Base-by-base conservation (phyloP, 37 sponge, comb jelly and placozoan species). In the Agelas oroides region DNA sequence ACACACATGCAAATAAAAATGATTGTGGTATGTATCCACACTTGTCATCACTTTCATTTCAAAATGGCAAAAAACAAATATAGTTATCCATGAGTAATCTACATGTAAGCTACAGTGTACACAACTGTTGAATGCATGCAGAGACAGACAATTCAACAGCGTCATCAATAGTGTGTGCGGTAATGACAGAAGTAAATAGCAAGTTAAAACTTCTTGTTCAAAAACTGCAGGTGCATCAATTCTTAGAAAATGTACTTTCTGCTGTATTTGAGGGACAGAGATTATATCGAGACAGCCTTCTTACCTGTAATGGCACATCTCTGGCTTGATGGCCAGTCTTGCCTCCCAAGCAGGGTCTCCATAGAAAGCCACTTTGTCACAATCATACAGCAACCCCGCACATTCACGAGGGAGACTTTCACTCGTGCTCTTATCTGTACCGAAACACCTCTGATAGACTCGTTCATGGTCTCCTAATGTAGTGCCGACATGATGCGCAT, bases 331-430 rank as follows among this genome's bases (percentile, higher is more conserved):
- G 23, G 30, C 77, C 8, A 92, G 73, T 25, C 59, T 25, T 28
- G 92, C 92, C 40, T 82, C 87, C 63, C 64, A 92, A 31, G 92
- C 87, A 5, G 92, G 92, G 36, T 92, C 92, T 2, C 92, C 92
- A 82, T 92, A 92, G 38, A 92, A 87, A 54, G 64, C 92, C 34
- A 87, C 84, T 52, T 64, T 86, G 53, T 92, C 87, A 33, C 65
- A 58, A 53, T 92, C 92, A 54, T 84, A 70, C 8, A 82, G 66
- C n/a, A 92, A 74, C 11, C 92, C 92, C 19, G 30, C 27, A 27
- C 76, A 80, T 5, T 88, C 81, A 54, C 75, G 67, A 31, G 65
- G 24, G 19, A 54, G 19, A 1, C 66, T 33, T 11, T 13, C 65
- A 23, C 27, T 24, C 0, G 65, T 53, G 8, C 52, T 78, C 21